A percentile compares a stretch with the other conserved stretches of the same genome.
phyloP scores from a whole-genome alignment of 2,797 vertebrate species.

The Benthosema pterotum region DNA sequence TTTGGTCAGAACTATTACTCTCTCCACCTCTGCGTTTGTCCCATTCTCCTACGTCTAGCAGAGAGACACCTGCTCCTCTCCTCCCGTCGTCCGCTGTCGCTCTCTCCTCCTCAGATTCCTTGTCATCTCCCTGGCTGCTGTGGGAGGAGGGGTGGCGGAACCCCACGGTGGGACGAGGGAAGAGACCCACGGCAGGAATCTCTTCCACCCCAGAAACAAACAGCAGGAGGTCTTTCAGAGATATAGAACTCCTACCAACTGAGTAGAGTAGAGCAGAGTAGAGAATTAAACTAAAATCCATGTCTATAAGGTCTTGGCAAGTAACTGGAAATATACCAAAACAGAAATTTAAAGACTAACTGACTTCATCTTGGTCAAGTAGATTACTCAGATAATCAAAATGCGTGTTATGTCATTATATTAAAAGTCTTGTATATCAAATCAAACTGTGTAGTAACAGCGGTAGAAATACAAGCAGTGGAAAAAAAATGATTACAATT shows the following conservation, averaged over 20 bases:
- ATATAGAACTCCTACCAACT: slow-evolving; percentile 85
- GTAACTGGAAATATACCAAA: too few species aligned
- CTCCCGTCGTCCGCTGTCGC: not conserved
- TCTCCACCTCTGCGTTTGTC: not conserved
- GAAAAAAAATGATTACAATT: too few species aligned
- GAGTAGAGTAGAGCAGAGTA: not conserved
- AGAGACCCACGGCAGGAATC: slow-evolving; percentile 82
- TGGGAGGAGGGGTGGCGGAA: slow-evolving; percentile 70
- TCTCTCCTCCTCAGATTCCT: not conserved
- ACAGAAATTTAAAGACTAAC: too few species aligned
- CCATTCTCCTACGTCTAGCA: not conserved
- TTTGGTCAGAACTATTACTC: slow-evolving; percentile 71
- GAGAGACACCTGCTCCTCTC: not conserved
- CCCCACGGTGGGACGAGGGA: slow-evolving; percentile 82
- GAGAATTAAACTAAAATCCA: not conserved
- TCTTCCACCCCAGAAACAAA: slow-evolving; percentile 82
- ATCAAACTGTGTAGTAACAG: too few species aligned
- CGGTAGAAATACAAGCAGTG: too few species aligned
- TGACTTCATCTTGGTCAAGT: too few species aligned
- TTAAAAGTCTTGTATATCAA: too few species aligned
- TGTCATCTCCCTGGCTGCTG: not conserved
- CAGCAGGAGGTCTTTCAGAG: slow-evolving; percentile 86
- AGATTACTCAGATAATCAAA: too few species aligned
- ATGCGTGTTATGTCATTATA: too few species aligned
- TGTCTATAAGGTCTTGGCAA: not conserved